Percentiles rank a stretch among this genome's conserved stretches.
Conservation (phyloP, 1,140 invertebrate species). For the Drosophila pandora region DNA sequence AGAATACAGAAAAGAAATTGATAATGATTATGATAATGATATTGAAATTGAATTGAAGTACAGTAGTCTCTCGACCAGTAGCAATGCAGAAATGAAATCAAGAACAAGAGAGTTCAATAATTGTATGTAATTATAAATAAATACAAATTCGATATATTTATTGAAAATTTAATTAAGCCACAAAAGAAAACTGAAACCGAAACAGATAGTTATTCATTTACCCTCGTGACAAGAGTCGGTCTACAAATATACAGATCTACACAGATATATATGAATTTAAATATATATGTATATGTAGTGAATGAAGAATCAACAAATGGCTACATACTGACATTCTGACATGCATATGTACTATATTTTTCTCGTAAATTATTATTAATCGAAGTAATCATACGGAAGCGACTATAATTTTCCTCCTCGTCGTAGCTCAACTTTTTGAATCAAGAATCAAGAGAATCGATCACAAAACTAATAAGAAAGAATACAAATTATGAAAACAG, state of each 20-base stretch:
- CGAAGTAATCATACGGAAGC: slow-evolving; percentile 42
- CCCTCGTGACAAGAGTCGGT: slow-evolving; percentile 40
- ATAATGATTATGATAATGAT: too few relatives aligned
- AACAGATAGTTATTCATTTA: slow-evolving; percentile 53
- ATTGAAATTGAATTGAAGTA: background rate
- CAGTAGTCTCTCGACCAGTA: slow-evolving; percentile 28
- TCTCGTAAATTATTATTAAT: slow-evolving; percentile 64
- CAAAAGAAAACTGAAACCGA: slow-evolving; percentile 13
- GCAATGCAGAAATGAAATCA: slow-evolving; percentile 23
- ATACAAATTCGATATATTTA: slow-evolving; percentile 67
- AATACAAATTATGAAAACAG: slow-evolving; percentile 27
- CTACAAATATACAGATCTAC: slow-evolving; percentile 8
- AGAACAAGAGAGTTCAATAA: slow-evolving; percentile 60
- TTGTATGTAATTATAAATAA: slow-evolving; percentile 71
- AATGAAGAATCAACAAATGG: slow-evolving; percentile 39
- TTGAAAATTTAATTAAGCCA: slow-evolving; percentile 64
- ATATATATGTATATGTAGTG: slow-evolving; percentile 50
- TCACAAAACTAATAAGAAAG: slow-evolving; percentile 15
- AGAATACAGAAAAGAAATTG: background rate
- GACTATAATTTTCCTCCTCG: slow-evolving; percentile 46
- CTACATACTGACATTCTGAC: background rate
- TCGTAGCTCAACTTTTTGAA: slow-evolving; percentile 40
- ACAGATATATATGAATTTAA: slow-evolving; percentile 34
- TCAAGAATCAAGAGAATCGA: slow-evolving; percentile 12
- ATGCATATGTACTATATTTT: slow-evolving; percentile 77